These are phyloP conservation scores for Lepilemur ruficaudatus DNA, from an alignment of 2,797 vertebrate species.

Conservation along the genomic window DNA sequence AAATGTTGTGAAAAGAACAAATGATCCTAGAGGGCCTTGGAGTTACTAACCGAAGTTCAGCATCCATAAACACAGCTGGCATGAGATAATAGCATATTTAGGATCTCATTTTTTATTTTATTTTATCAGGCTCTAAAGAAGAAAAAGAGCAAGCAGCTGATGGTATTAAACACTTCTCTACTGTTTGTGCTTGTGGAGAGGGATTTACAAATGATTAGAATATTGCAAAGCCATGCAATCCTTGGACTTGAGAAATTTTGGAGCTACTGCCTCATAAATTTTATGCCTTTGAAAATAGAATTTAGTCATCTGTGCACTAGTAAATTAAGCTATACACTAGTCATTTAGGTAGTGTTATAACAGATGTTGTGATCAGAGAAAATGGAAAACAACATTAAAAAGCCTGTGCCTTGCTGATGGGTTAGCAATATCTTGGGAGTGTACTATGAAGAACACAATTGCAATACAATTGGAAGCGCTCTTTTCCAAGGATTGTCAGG, in stretches of 20 bases:
- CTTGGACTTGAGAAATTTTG: slow-evolving; percentile 80
- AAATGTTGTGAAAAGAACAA: background rate
- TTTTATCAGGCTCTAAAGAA: slow-evolving; percentile 87
- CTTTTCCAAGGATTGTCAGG: slow-evolving; percentile 79
- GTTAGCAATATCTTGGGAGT: background rate
- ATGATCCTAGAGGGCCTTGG: background rate
- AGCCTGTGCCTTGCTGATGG: background rate
- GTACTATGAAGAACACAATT: background rate
- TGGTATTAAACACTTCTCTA: slow-evolving; percentile 81
- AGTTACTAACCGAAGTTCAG: background rate
- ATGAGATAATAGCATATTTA: background rate
- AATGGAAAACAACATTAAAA: background rate
- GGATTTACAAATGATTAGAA: slow-evolving; percentile 58
- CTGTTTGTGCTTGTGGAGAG: slow-evolving; percentile 59
- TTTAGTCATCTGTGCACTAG: background rate
- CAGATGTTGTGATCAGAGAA: background rate
- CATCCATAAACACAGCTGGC: background rate
- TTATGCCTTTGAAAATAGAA: background rate
- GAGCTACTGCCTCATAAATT: slow-evolving; percentile 33
- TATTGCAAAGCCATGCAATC: slow-evolving; percentile 73
- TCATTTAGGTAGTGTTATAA: background rate
- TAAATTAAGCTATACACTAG: background rate
- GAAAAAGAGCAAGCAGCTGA: slow-evolving; percentile 82
- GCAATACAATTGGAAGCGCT: slow-evolving; percentile 51
- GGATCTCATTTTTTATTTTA: slow-evolving; percentile 35